Percentiles rank a stretch among this genome's conserved stretches.
These are phyloP conservation scores for Dreissena polymorpha DNA, from an alignment of 1,140 invertebrate species.

Conservation along the genomic window DNA sequence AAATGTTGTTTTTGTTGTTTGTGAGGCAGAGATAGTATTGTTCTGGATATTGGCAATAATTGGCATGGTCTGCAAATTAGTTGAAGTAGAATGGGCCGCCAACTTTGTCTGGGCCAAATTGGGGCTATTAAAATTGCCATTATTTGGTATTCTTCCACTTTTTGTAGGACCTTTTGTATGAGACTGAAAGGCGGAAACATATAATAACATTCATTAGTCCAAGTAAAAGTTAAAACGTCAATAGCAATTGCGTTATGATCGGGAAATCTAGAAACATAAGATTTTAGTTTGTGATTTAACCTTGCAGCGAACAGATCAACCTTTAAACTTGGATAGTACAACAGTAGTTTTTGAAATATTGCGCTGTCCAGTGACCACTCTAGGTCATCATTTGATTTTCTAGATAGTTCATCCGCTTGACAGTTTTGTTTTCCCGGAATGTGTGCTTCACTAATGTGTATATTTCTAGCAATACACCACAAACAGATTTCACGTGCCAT, in stretches of 20 bases:
- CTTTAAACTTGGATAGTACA: not conserved
- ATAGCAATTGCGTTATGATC: not conserved
- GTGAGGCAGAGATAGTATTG: too few species aligned
- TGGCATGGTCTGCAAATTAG: too few species aligned
- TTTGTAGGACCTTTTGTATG: too few species aligned
- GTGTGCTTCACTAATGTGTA: slow-evolving; percentile 15
- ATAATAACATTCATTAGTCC: slow-evolving; percentile 11
- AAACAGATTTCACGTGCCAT: slow-evolving; percentile 5
- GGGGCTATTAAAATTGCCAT: too few species aligned
- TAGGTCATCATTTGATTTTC: slow-evolving; percentile 23
- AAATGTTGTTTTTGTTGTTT: too few species aligned
- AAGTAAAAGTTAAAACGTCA: not conserved
- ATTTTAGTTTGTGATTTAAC: not conserved
- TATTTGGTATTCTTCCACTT: too few species aligned
- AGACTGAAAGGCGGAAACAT: slow-evolving; percentile 34
- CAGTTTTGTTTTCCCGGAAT: not conserved
- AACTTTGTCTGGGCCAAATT: too few species aligned
- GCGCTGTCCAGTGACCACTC: not conserved
- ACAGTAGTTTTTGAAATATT: not conserved
- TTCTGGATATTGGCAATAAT: too few species aligned
- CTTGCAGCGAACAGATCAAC: slow-evolving; percentile 12
- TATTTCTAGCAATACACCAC: slow-evolving; percentile 14
- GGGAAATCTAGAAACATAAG: slow-evolving; percentile 2
- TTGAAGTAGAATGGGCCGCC: too few species aligned
- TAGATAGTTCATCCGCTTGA: slow-evolving; percentile 26